Percentiles rank a stretch among this genome's conserved stretches.
Conservation (phyloP, 2,888 invertebrate species). For the Psylliodes chrysocephalus region DNA sequence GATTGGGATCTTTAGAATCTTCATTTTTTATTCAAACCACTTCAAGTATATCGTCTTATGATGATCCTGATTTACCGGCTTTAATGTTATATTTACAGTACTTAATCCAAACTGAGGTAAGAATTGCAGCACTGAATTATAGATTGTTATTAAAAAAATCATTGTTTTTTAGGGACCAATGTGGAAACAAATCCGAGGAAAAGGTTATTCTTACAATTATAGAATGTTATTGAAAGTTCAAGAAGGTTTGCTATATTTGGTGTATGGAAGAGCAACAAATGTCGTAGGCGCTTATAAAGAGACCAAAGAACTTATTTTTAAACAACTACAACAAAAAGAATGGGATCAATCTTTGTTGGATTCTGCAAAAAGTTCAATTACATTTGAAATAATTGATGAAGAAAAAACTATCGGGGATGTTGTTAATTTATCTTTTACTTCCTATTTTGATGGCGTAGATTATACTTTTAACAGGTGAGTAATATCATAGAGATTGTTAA, state of each 20-base stretch:
- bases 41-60: conserved; percentile 73
- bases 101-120: conserved; percentile 84
- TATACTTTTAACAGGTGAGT: conserved; percentile 75
- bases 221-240: conserved; percentile 71
- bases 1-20: conserved; percentile 85
- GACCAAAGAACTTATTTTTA: conserved; percentile 77
- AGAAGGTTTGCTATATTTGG: conserved; percentile 78
- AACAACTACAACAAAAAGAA: conserved; percentile 70
- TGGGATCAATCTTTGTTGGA: conserved; percentile 82
- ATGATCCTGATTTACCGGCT: conserved; percentile 75
- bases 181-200: conserved; percentile 88
- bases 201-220: conserved; percentile 86
- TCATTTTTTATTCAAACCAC: conserved; percentile 76
- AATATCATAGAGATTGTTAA: not conserved
- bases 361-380: conserved; percentile 86
- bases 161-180: conserved; percentile 82
- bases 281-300: conserved; percentile 82
- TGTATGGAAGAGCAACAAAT: conserved; percentile 81
- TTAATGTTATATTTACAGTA: conserved; percentile 85
- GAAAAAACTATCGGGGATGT: conserved; percentile 83
- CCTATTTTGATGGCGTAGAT: conserved; percentile 75
- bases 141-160: too few relatives aligned
- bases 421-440: conserved; percentile 76
- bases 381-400: conserved; percentile 84
- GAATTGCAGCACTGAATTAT: too few relatives aligned